These are phyloP conservation scores for Drosophila ficusphila DNA, from an alignment of 1,140 invertebrate genomes.

Conservation along the genomic window DNA sequence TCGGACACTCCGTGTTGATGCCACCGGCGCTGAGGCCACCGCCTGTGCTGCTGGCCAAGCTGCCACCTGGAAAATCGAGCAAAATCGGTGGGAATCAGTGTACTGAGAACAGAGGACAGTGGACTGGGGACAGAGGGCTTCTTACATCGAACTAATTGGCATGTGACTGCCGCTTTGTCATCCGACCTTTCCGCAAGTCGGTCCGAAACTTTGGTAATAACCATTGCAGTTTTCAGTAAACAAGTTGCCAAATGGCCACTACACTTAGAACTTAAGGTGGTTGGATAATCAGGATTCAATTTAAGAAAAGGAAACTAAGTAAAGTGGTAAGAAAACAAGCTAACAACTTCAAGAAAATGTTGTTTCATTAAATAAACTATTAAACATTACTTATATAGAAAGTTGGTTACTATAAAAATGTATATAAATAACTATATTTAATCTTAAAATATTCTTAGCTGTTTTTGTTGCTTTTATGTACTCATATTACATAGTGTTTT, in stretches of 20 bases:
- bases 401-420: too few species aligned
- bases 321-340: too few species aligned
- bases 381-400: too few species aligned
- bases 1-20: slow-evolving; percentile 85
- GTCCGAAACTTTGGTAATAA: slow-evolving; percentile 26
- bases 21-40: slow-evolving; percentile 29
- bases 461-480: too few species aligned
- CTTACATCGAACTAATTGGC: slow-evolving; percentile 27
- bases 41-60: slow-evolving; percentile 37
- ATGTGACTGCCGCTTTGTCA: slow-evolving; percentile 29
- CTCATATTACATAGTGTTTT: too few species aligned
- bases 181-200: slow-evolving; percentile 47
- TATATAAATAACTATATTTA: too few species aligned
- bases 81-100: slow-evolving; percentile 7
- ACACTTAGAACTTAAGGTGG: background rate
- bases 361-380: too few species aligned
- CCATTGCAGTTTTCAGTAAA: background rate
- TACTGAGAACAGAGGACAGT: too few species aligned
- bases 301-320: too few species aligned
- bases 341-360: too few species aligned
- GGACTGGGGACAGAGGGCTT: too few species aligned
- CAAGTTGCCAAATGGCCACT: slow-evolving; percentile 5
- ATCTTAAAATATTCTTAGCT: background rate
- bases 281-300: too few species aligned
- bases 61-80: slow-evolving; percentile 42